Evolutionary conservation across 2,113 vertebrate genomes (phyloP).

Genomic region (Sinocyclocheilus anshuiensis): DNA sequence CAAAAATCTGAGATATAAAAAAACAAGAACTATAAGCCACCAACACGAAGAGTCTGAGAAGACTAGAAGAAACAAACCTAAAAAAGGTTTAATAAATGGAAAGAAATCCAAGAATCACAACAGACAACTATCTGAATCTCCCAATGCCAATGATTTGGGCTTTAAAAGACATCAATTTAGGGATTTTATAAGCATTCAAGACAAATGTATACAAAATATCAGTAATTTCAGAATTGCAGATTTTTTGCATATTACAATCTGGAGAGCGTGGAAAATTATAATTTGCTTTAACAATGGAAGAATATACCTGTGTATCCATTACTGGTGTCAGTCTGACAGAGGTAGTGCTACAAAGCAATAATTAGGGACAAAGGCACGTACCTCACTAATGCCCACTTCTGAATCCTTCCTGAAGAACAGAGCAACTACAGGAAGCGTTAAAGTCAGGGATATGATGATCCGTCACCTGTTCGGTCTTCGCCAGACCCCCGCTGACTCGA

Average conservation of each 20-base stretch:
- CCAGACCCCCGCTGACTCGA: conserved; percentile 39
- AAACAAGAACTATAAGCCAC: background rate
- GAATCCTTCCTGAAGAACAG: background rate
- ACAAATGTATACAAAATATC: background rate
- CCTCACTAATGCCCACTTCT: conserved; percentile 22
- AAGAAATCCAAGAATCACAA: background rate
- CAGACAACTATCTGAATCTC: background rate
- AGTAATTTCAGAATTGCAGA: background rate
- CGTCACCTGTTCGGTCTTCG: conserved; percentile 31
- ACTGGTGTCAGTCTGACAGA: background rate
- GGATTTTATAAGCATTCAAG: background rate
- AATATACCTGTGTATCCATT: conserved; percentile 6
- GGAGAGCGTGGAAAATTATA: background rate
- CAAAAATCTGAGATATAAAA: background rate
- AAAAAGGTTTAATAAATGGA: background rate
- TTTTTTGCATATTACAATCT: background rate
- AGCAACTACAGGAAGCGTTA: background rate
- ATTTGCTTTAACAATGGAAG: background rate
- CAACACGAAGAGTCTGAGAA: background rate
- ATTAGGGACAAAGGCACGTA: conserved; percentile 13
- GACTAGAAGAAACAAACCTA: background rate
- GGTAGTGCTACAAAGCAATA: conserved; percentile 3
- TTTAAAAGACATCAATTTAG: background rate
- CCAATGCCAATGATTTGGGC: background rate
- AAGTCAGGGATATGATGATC: background rate